A percentile compares a stretch with the other conserved stretches of the same genome.
Conservation (phyloP, 2,888 invertebrate genomes). For the Macroteleia sp. region DNA sequence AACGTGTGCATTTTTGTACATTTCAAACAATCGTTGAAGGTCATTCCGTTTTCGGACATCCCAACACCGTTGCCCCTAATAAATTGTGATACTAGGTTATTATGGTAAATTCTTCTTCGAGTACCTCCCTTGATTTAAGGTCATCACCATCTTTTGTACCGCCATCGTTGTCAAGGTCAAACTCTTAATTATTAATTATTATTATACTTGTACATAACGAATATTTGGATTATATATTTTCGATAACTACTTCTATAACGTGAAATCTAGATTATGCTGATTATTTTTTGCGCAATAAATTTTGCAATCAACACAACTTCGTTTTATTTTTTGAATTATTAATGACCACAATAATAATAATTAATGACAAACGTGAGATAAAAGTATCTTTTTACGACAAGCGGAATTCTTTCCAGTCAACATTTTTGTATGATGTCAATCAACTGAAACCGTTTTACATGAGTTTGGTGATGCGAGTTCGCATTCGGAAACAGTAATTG, state of each 20-base stretch:
- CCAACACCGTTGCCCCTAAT: constrained; percentile 42
- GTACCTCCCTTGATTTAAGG: constrained; percentile 56
- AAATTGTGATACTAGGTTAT: constrained; percentile 64
- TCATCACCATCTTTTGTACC: constrained; percentile 56
- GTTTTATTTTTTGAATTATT: constrained; percentile 33
- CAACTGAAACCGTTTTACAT: constrained; percentile 42
- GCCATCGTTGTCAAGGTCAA: constrained; percentile 34
- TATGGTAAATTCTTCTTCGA: constrained; percentile 54
- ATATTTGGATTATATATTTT: constrained; percentile 60
- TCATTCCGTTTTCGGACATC: constrained; percentile 55
- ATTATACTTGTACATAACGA: constrained; percentile 48
- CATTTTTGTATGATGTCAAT: constrained; percentile 51
- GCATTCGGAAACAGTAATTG: constrained; percentile 28
- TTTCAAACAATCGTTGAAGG: constrained; percentile 48
- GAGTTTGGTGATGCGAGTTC: constrained; percentile 46
- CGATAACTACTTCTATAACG: constrained; percentile 58
- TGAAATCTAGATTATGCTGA: constrained; percentile 56
- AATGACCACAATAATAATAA: constrained; percentile 10
- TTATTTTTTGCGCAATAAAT: constrained; percentile 44
- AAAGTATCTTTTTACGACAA: too few species aligned
- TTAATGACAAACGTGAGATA: constrained; percentile 4
- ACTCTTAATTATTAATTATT: constrained; percentile 33
- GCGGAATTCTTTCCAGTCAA: constrained; percentile 45
- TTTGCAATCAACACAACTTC: constrained; percentile 37
- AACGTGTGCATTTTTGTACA: constrained; percentile 57